Evolutionary conservation across 2,888 invertebrate species (phyloP).

Genomic region (Harpalus rubripes): DNA sequence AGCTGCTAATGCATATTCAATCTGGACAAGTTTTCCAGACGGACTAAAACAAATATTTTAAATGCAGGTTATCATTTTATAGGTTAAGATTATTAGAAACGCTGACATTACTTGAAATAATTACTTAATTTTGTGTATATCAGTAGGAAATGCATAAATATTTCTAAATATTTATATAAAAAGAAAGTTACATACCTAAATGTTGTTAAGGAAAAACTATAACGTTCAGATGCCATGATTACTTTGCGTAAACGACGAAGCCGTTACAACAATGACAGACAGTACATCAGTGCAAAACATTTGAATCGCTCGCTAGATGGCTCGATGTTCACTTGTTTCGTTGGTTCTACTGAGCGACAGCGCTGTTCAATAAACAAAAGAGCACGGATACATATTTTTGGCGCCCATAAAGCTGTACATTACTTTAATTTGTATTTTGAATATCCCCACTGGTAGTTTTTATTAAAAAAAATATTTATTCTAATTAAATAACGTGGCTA

Average conservation of each 20-base stretch:
- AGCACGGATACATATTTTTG: no score
- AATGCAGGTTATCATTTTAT: slow-evolving; percentile 69
- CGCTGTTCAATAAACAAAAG: not conserved
- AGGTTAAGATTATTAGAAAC: slow-evolving; percentile 60
- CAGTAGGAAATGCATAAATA: slow-evolving; percentile 7
- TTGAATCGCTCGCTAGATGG: slow-evolving; percentile 27
- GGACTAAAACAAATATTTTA: slow-evolving; percentile 84
- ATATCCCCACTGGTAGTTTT: no score
- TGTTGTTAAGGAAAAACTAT: slow-evolving; percentile 96
- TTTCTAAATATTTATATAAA: slow-evolving; percentile 59
- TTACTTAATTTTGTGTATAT: slow-evolving; percentile 16
- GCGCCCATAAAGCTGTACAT: no score
- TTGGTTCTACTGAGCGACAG: not conserved
- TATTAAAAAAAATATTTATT: no score
- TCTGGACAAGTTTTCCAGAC: slow-evolving; percentile 99
- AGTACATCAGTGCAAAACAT: slow-evolving; percentile 40
- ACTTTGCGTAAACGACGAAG: slow-evolving; percentile 77
- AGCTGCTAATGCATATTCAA: slow-evolving; percentile 99
- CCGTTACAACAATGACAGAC: slow-evolving; percentile 62
- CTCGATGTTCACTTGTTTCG: slow-evolving; percentile 16
- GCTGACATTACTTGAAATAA: slow-evolving; percentile 5
- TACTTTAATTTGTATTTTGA: no score
- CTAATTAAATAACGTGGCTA: no score
- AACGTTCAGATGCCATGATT: slow-evolving; percentile 96
- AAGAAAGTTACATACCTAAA: slow-evolving; percentile 82